A percentile compares a stretch with the other conserved stretches of the same genome.
Conservation (phyloP, 1,140 invertebrate species). For the Diabrotica undecimpunctata region DNA sequence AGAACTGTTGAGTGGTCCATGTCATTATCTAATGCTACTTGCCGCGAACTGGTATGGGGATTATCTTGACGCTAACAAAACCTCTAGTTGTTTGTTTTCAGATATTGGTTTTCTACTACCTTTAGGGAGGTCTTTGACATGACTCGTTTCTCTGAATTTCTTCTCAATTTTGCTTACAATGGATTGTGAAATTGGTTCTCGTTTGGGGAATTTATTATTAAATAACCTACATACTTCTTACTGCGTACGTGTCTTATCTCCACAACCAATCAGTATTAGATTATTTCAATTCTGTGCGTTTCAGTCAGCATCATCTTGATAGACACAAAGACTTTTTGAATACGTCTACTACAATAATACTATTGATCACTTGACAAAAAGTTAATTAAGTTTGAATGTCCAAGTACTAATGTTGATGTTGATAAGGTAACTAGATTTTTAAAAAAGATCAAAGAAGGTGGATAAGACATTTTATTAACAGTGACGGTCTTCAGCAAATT, state of each 20-base stretch:
- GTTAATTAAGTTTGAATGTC: slow-evolving; percentile 3
- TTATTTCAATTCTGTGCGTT: slow-evolving; percentile 36
- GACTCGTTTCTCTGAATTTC: background rate
- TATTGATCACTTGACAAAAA: background rate
- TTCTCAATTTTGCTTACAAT: slow-evolving; percentile 15
- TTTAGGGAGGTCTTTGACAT: slow-evolving; percentile 3
- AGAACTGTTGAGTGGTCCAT: background rate
- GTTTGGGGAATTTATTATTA: slow-evolving; percentile 14
- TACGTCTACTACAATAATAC: background rate
- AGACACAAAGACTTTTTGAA: background rate
- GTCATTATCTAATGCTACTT: slow-evolving; percentile 2
- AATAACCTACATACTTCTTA: slow-evolving; percentile 17
- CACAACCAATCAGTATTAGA: slow-evolving; percentile 24
- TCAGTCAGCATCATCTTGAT: slow-evolving; percentile 17
- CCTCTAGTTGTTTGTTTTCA: slow-evolving; percentile 1
- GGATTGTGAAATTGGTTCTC: slow-evolving; percentile 9
- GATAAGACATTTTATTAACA: background rate
- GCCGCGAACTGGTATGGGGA: slow-evolving; percentile 4
- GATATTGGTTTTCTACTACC: slow-evolving; percentile 1
- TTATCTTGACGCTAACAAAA: slow-evolving; percentile 7
- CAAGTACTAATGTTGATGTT: background rate
- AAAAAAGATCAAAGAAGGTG: background rate
- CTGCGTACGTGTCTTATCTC: slow-evolving; percentile 17
- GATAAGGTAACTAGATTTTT: background rate
- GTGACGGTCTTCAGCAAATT: background rate